Conservation (phyloP, 2,797 vertebrate species). For the Sebastiscus albofasciatus region DNA sequence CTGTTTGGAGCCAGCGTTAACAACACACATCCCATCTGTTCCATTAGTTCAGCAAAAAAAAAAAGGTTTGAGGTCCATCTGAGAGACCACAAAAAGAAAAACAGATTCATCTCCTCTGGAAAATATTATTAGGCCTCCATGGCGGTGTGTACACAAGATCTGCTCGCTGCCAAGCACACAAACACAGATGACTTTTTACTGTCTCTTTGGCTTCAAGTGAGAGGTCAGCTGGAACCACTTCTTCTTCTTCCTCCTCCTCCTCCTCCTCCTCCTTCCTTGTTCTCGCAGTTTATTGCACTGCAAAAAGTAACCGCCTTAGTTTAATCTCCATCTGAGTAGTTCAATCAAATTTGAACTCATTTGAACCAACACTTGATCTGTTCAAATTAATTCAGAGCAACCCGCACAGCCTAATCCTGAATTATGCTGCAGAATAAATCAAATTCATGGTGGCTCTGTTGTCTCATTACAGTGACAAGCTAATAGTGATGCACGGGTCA, state of each 20-base stretch:
- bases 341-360: background rate
- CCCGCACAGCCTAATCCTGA: background rate
- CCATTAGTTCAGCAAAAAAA: slow-evolving; percentile 61
- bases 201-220: slow-evolving; percentile 51
- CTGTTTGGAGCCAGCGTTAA: slow-evolving; percentile 42
- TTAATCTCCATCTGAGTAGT: background rate
- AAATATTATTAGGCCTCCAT: slow-evolving; percentile 75
- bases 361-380: background rate
- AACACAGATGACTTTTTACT: slow-evolving; percentile 74
- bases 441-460: background rate
- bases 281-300: slow-evolving; percentile 10
- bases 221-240: slow-evolving; percentile 59
- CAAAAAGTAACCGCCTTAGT: slow-evolving; percentile 12
- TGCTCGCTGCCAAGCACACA: slow-evolving; percentile 67
- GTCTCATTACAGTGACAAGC: background rate
- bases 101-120: slow-evolving; percentile 74
- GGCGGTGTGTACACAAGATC: slow-evolving; percentile 66
- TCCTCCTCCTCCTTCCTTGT: background rate
- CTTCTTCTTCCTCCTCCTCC: background rate
- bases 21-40: slow-evolving; percentile 63
- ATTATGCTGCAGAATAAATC: background rate
- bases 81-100: slow-evolving; percentile 61
- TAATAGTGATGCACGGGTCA: background rate
- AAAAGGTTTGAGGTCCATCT: slow-evolving; percentile 39
- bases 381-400: background rate